Percentiles rank a stretch among this genome's conserved stretches.
phyloP scores from a whole-genome alignment of 2,113 vertebrate genomes.

The Rhineura floridana region DNA sequence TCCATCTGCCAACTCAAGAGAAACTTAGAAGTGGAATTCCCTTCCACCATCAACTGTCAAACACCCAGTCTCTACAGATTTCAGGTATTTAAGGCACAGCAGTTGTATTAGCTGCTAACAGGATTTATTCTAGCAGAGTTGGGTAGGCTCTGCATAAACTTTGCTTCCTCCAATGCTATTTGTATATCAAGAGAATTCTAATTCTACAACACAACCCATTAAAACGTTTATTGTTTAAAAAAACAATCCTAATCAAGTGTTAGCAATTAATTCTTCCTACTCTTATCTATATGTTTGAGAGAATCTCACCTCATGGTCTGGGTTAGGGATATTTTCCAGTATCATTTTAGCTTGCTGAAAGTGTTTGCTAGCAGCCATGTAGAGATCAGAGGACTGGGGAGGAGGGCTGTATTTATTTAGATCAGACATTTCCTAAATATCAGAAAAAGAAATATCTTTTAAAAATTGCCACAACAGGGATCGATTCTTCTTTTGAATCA shows the following conservation, averaged over 20 bases:
- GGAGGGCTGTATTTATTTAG: conserved; percentile 97
- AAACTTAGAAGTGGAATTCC: background rate
- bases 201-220: background rate
- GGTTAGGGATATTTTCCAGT: conserved; percentile 92
- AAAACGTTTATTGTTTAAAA: background rate
- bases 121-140: background rate
- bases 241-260: background rate
- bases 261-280: background rate
- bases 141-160: background rate
- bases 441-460: conserved; percentile 49
- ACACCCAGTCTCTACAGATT: background rate
- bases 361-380: conserved; percentile 97
- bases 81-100: background rate
- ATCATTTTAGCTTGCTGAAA: conserved; percentile 99
- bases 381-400: conserved; percentile 94
- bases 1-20: background rate
- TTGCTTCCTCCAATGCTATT: no score
- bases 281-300: background rate
- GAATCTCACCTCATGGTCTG: conserved; percentile 89
- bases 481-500: background rate
- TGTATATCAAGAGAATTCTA: background rate
- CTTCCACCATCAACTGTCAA: background rate
- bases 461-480: conserved; percentile 21
- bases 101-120: background rate
- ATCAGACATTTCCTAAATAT: conserved; percentile 95